A percentile compares a stretch with the other conserved stretches of the same genome.
phyloP scores from a whole-genome alignment of 2,113 vertebrate genomes.

The Colossoma macropomum region DNA sequence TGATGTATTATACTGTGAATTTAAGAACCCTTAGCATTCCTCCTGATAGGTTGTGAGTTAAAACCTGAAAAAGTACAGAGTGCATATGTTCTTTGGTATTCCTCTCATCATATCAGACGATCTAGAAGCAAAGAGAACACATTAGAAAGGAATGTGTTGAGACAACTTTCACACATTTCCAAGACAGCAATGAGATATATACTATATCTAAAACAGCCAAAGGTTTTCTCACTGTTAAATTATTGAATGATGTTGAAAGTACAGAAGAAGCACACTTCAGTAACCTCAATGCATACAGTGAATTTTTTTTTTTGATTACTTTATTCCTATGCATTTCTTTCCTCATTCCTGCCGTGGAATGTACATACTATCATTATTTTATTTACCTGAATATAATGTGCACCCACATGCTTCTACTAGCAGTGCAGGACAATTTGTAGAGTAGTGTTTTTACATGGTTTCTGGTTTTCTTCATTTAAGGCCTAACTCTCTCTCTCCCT shows the following conservation, averaged over 20 bases:
- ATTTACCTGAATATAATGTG: background rate
- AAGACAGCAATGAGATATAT: constrained; percentile 5
- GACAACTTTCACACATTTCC: background rate
- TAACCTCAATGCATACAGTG: background rate
- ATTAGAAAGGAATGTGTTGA: constrained; percentile 6
- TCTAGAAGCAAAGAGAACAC: constrained; percentile 11
- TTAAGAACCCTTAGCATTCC: background rate
- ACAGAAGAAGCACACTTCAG: background rate
- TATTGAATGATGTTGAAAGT: background rate
- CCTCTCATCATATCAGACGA: background rate
- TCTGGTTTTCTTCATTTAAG: background rate
- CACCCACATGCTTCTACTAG: background rate
- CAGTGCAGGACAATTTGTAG: background rate
- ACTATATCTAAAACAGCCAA: background rate
- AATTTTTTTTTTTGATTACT: background rate
- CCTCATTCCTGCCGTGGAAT: background rate
- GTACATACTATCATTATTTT: background rate
- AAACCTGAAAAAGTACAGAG: constrained; percentile 7
- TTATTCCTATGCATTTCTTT: background rate
- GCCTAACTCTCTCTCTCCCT: constrained; percentile 6
- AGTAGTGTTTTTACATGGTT: background rate
- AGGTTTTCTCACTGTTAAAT: background rate
- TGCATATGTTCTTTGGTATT: background rate
- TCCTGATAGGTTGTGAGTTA: constrained; percentile 8
- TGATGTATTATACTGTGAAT: constrained; percentile 4